Evolutionary conservation across 1,140 invertebrate species (phyloP).

Genomic region (Drosophila yakuba): DNA sequence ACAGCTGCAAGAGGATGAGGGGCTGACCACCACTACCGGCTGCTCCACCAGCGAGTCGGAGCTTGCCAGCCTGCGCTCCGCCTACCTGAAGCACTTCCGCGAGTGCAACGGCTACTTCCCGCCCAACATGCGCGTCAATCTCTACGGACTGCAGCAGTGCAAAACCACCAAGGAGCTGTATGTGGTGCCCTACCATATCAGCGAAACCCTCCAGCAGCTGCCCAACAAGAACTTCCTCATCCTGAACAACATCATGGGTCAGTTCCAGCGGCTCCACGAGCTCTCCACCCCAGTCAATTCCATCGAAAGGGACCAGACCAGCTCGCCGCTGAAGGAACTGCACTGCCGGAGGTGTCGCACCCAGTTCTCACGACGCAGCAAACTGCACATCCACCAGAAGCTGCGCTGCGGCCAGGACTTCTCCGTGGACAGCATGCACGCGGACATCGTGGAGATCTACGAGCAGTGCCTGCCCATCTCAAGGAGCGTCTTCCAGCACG

Average conservation of each 20-base stretch:
- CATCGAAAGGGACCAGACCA: constrained; percentile 3
- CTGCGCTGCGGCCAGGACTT: constrained; percentile 66
- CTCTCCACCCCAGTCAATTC: constrained; percentile 24
- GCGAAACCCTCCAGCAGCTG: constrained; percentile 54
- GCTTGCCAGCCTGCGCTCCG: constrained; percentile 38
- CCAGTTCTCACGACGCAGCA: constrained; percentile 42
- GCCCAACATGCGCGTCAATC: constrained; percentile 61
- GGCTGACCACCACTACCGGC: neutral
- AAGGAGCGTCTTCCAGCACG: constrained; percentile 52
- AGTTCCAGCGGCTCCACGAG: constrained; percentile 63
- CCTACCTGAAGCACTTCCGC: constrained; percentile 60
- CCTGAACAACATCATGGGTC: constrained; percentile 56
- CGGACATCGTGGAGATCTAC: constrained; percentile 70
- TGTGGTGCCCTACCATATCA: constrained; percentile 66
- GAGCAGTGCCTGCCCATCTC: constrained; percentile 69
- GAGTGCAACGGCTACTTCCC: constrained; percentile 66
- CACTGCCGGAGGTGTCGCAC: constrained; percentile 51
- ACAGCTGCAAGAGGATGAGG: constrained; percentile 29
- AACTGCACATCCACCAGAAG: constrained; percentile 60
- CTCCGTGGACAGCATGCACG: constrained; percentile 62
- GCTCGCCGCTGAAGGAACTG: constrained; percentile 12
- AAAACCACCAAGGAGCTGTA: constrained; percentile 63
- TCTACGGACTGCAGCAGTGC: constrained; percentile 61
- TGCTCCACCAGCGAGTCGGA: constrained; percentile 35
- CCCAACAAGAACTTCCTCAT: constrained; percentile 69